Base-by-base conservation (phyloP, 2,888 invertebrate species). In the Pristionchus exspectatus region DNA sequence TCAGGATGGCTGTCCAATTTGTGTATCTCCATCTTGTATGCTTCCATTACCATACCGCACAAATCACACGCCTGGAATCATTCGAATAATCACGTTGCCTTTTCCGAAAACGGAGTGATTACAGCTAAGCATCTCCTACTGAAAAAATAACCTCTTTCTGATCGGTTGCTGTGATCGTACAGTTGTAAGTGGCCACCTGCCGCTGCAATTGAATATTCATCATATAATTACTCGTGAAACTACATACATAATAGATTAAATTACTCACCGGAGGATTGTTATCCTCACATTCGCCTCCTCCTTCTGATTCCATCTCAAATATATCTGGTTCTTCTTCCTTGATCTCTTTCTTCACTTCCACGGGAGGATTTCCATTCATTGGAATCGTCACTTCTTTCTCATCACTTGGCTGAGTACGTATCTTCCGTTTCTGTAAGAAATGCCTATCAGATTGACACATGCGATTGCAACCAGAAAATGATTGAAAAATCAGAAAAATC, bases 1-100 rank as follows among this genome's bases (percentile, higher is more conserved):
- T 74, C 74, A 24, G 74, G 74, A 74, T 74, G 74, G 44, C 2
- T 74, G 24, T 74, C 74, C 38, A 74, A 38, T 74, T 74, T 74
- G 74, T 74, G 74, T 38, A 38, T 21, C 38, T 74, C 74, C 18
- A 74, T 38, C 74, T 74, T 74, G 38, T 74, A 74, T 33, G 33
- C 21, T 24, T 74, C 38, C 74, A 74, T 74, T 33, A 38, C 33
- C 74, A 38, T 38, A 3, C 74, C 74, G 74, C 74, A 74, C 38
- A 74, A 21, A 21, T 38, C 74, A 38, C 74, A 74, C 14, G 33
- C 4, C 74, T 74, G 38, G 5, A 74, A 74, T 27, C 12, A 33
- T 2, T 18, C 18, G 18, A n/a, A 66, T 24, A 66, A 27, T 66
- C 24, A 12, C 24, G 3, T 24, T 2, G 9, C 27, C 18, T 66